Conservation (phyloP, 2,113 vertebrate species). For the Gavialis gangeticus region DNA sequence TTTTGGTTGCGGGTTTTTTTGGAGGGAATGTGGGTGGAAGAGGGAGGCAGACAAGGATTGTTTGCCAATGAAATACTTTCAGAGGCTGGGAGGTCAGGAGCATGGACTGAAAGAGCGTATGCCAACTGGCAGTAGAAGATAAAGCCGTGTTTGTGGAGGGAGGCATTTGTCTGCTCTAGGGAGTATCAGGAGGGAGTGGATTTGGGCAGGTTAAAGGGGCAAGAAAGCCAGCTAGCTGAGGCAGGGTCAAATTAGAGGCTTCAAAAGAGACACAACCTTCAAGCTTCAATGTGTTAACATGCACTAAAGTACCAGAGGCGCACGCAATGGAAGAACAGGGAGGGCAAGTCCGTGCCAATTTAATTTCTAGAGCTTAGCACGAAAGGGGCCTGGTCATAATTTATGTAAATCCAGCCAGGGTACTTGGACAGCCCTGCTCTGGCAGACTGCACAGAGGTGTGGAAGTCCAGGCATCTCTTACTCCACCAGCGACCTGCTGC, state of each 20-base stretch:
- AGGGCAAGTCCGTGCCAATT: background rate
- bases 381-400: background rate
- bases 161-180: background rate
- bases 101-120: accelerated
- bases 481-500: background rate
- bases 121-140: background rate
- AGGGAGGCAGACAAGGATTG: accelerated
- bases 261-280: accelerated
- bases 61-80: accelerated
- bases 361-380: background rate
- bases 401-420: no score
- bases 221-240: no score
- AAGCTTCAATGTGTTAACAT: accelerated
- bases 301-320: background rate
- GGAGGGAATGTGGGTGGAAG: background rate
- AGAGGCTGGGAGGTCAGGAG: background rate
- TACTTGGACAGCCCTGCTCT: background rate
- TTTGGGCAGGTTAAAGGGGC: background rate
- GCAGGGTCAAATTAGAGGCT: background rate
- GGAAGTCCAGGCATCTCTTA: background rate
- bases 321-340: accelerated
- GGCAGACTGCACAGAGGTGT: background rate
- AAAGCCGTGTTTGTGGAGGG: background rate
- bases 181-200: background rate
- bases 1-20: no score